A percentile compares a stretch with the other conserved stretches of the same genome.
Evolutionary conservation across 2,888 invertebrate species (phyloP).

Genomic region (Rambutsinella grinnellia): DNA sequence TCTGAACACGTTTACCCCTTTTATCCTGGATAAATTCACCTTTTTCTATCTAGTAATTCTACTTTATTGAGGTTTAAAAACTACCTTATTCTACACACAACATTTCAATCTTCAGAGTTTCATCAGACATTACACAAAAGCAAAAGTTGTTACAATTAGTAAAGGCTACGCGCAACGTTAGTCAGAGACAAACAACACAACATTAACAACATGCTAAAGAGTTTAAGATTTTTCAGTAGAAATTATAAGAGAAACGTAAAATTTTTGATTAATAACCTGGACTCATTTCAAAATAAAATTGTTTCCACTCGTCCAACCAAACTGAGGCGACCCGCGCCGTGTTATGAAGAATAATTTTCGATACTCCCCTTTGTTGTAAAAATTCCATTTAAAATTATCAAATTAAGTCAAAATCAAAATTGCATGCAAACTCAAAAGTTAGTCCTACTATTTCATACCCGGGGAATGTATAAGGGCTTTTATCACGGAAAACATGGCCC

Average conservation of each 20-base stretch:
- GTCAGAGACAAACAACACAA: conserved; percentile 17
- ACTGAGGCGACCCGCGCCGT: conserved; percentile 98
- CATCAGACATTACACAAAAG: not conserved
- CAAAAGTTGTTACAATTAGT: conserved; percentile 13
- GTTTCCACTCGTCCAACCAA: conserved; percentile 99
- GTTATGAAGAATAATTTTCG: conserved; percentile 97
- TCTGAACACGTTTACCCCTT: too few relatives aligned
- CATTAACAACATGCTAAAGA: conserved; percentile 8
- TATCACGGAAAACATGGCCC: conserved; percentile 94
- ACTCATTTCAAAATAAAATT: conserved; percentile 99
- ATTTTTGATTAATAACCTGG: conserved; percentile 79
- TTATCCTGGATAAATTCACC: not conserved
- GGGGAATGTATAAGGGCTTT: conserved; percentile 99
- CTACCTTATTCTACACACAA: not conserved
- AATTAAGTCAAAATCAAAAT: not conserved
- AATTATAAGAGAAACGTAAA: conserved; percentile 16
- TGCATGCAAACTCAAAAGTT: not conserved
- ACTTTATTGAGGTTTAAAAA: too few relatives aligned
- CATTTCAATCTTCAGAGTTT: not conserved
- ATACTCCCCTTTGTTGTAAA: conserved; percentile 77
- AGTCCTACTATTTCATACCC: conserved; percentile 73
- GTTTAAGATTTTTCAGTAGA: not conserved
- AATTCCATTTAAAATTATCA: too few relatives aligned
- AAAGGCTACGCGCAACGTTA: not conserved
- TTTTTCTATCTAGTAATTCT: not conserved